A percentile compares a stretch with the other conserved stretches of the same genome.
phyloP scores from a whole-genome alignment of 1,140 invertebrate species.

The Holcopasites calliopsidis region DNA sequence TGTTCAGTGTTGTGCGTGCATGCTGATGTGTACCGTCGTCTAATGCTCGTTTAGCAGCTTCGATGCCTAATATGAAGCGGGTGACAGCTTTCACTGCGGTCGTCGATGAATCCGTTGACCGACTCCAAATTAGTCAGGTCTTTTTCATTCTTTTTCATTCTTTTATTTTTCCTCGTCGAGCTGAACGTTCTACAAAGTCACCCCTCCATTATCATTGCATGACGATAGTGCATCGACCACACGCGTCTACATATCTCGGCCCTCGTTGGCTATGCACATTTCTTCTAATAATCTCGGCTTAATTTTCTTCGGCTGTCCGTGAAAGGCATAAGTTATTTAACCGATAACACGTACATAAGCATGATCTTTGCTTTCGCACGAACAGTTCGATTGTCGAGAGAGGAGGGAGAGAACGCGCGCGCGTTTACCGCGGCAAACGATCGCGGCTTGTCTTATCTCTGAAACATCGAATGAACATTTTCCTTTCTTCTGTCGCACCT shows the following conservation, averaged over 20 bases:
- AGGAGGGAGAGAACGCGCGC: not conserved
- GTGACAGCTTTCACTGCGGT: conserved; percentile 12
- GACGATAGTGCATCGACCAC: not conserved
- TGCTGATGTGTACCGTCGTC: conserved; percentile 38
- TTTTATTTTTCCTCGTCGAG: not conserved
- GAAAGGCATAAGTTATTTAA: too few species aligned
- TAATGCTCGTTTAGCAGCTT: conserved; percentile 37
- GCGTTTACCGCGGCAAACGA: not conserved
- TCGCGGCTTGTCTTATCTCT: not conserved
- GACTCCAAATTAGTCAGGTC: not conserved
- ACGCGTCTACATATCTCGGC: not conserved
- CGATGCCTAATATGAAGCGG: not conserved
- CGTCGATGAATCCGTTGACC: not conserved
- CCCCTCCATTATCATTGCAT: not conserved
- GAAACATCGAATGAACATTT: not conserved
- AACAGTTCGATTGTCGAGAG: not conserved
- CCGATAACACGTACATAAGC: not conserved
- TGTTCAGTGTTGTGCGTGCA: conserved; percentile 72
- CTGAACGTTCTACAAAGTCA: not conserved
- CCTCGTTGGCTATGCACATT: not conserved
- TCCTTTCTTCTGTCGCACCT: not conserved
- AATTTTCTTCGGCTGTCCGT: too few species aligned
- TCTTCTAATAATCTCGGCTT: too few species aligned
- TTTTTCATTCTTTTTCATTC: conserved; percentile 1
- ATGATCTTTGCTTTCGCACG: not conserved